Percentiles rank a stretch among this genome's conserved stretches.
phyloP scores from a whole-genome alignment of 1,140 invertebrate genomes.

The Drosophila athabasca region DNA sequence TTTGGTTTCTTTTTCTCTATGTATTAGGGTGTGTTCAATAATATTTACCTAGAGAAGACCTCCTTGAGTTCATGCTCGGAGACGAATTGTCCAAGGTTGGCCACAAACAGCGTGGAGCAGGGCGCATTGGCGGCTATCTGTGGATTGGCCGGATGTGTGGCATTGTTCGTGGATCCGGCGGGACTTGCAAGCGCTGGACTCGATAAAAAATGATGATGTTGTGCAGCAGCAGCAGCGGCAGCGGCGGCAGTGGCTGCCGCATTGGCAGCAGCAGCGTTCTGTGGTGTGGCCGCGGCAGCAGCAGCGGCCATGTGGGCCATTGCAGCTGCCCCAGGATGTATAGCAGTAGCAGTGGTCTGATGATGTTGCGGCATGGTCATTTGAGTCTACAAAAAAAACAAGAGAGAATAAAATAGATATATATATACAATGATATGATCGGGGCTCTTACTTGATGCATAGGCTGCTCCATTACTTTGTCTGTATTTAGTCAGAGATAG shows the following conservation, averaged over 20 bases:
- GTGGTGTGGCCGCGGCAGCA: conserved; percentile 58
- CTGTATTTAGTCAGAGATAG: conserved; percentile 98
- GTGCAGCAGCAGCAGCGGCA: conserved; percentile 66
- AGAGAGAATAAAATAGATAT: no score
- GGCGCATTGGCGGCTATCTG: conserved; percentile 88
- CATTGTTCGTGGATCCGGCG: conserved; percentile 89
- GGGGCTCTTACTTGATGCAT: conserved; percentile 81
- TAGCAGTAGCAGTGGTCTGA: conserved; percentile 81
- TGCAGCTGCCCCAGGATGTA: conserved; percentile 89
- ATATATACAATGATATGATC: no score
- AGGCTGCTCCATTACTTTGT: conserved; percentile 87
- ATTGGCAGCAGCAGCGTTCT: conserved; percentile 34
- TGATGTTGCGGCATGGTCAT: conserved; percentile 87
- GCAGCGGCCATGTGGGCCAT: conserved; percentile 87
- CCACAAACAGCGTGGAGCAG: conserved; percentile 98
- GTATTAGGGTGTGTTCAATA: no score
- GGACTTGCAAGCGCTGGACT: conserved; percentile 94
- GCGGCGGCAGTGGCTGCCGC: conserved; percentile 79
- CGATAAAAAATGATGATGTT: conserved; percentile 88
- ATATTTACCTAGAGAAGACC: conserved; percentile 96
- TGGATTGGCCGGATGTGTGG: conserved; percentile 84
- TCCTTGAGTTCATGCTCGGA: conserved; percentile 99
- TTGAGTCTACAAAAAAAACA: conserved; percentile 84
- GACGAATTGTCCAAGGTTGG: conserved; percentile 97
- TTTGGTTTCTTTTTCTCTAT: not conserved